Evolutionary conservation across 1,140 invertebrate species (phyloP), one percentile per base, ranked within the genome.

Genomic region (Cepaea nemoralis): DNA sequence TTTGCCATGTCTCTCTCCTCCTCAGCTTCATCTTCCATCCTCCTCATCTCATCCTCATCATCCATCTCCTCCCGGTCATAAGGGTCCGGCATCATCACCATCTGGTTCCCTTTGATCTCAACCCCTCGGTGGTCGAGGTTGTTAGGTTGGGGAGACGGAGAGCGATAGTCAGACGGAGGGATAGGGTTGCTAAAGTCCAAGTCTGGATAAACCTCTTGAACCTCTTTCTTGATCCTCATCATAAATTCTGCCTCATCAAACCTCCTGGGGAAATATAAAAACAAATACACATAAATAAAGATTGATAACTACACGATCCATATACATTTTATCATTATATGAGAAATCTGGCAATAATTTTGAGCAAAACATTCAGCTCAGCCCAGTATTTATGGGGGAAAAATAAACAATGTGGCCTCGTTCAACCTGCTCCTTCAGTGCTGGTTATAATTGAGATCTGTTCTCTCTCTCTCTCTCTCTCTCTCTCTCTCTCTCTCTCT

Each of bases 191-290:
- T 77, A 55, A 80, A 63, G 75, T 42, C 67, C 70, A 80, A 70
- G 50, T 67, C 75, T 35, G 75, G 70, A 50, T 45, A 83, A 39
- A 33, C 80, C 63, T 66, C 81, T 66, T 77, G 83, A 77, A 48
- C 81, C 39, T 80, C 78, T 48, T 80, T 81, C 59, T 85, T 85
- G 78, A 85, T 84, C 39, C 77, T 82, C 81, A 83, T 71, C 80
- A 84, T 73, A 24, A 85, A 50, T 59, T 85, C 84, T 22, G 81
- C 73, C 33, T 85, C 84, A 45, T 82, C 81, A 73, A 40, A 81
- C 35, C 78, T 59, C 33, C 78, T 80, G 55, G 31, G 69, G 16
- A 69, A 45, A 80, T 6, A 39, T 69, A 59, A 35, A 81, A 37
- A 59, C 5, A 55, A 55, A 22, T 19, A 22, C 2, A 5, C 19